Conservation (phyloP, 2,797 vertebrate genomes). For the Lacerta bilineata region DNA sequence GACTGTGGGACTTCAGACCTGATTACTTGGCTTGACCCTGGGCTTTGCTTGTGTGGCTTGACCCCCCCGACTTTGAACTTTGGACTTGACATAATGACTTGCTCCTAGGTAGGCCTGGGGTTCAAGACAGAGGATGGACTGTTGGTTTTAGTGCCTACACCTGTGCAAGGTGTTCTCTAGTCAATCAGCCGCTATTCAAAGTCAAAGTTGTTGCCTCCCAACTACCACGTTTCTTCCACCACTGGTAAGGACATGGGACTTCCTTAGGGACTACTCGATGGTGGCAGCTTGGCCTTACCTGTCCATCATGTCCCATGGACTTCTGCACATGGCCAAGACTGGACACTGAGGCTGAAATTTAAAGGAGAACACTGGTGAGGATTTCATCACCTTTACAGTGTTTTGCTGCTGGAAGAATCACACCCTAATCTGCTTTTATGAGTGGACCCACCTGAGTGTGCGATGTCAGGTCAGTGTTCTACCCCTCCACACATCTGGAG, state of each 20-base stretch:
- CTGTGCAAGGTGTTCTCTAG: background rate
- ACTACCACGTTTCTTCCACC: background rate
- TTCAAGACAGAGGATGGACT: background rate
- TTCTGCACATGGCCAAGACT: background rate
- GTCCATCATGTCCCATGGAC: background rate
- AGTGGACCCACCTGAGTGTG: too few relatives aligned
- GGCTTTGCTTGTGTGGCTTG: too few relatives aligned
- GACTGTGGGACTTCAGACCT: too few relatives aligned
- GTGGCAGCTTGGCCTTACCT: background rate
- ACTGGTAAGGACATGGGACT: background rate
- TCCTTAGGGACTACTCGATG: background rate
- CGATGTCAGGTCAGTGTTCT: too few relatives aligned
- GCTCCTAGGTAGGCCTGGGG: too few relatives aligned
- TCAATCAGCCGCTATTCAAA: background rate
- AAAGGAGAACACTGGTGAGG: background rate
- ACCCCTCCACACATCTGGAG: too few relatives aligned
- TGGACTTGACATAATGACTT: too few relatives aligned
- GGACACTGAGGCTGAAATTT: background rate
- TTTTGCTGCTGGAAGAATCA: too few relatives aligned
- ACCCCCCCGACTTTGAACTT: too few relatives aligned
- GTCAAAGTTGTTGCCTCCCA: background rate
- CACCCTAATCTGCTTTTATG: too few relatives aligned
- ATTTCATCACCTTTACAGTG: too few relatives aligned
- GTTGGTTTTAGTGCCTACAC: background rate
- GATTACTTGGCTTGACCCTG: too few relatives aligned